phyloP scores from a whole-genome alignment of 1,140 invertebrate species.

The Zeugodacus cucurbitae region DNA sequence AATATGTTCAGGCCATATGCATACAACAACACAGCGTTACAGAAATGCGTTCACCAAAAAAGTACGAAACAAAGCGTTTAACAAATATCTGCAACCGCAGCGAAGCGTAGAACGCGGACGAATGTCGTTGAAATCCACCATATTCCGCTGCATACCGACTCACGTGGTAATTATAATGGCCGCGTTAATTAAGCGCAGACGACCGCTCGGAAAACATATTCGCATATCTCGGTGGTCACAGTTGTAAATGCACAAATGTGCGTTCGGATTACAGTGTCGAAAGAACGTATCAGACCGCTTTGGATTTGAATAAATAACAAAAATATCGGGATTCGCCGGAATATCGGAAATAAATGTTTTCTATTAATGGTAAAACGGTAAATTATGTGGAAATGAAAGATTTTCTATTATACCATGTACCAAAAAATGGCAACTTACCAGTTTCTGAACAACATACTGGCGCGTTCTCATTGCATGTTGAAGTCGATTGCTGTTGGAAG shows the following conservation, averaged over 20 bases:
- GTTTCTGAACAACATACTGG: no score
- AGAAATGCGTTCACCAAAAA: background rate
- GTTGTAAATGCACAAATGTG: background rate
- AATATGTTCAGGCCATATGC: background rate
- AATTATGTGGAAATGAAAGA: no score
- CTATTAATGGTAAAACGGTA: no score
- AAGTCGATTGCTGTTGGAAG: no score
- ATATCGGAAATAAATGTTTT: no score
- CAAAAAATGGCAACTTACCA: no score
- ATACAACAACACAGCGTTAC: background rate
- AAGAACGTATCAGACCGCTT: no score
- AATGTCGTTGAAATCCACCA: background rate
- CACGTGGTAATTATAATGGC: conserved; percentile 22
- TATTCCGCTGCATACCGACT: background rate
- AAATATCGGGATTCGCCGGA: no score
- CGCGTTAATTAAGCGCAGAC: conserved; percentile 10
- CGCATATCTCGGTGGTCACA: background rate
- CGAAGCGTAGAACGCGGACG: background rate
- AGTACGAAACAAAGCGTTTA: background rate
- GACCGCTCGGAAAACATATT: background rate
- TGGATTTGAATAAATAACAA: no score
- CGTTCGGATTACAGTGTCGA: background rate
- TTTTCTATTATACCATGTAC: no score
- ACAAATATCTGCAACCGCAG: conserved; percentile 11
- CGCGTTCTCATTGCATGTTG: no score